A percentile compares a stretch with the other conserved stretches of the same genome.
Conservation (phyloP, 2,888 invertebrate genomes). For the Amphipoea lucens region DNA sequence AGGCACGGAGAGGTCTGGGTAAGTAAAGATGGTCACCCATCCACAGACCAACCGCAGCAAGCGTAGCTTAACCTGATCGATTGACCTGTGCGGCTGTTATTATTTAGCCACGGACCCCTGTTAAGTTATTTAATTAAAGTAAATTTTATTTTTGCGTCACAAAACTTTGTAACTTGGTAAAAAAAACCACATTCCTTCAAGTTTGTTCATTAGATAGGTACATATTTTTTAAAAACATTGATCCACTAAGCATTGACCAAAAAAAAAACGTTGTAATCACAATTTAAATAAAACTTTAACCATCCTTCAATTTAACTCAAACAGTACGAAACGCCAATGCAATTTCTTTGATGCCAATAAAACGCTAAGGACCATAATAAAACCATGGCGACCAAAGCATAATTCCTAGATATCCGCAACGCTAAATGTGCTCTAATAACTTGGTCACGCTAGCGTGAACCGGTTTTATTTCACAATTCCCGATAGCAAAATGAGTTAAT, state of each 20-base stretch:
- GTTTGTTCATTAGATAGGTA: neutral
- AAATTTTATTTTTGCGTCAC: no score
- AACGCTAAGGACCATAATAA: constrained; percentile 67
- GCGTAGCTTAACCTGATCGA: no score
- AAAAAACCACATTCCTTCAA: neutral
- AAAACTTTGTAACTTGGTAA: neutral
- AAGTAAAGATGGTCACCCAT: no score
- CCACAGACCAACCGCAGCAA: no score
- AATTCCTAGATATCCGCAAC: constrained; percentile 43
- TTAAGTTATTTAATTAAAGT: no score
- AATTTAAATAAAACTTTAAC: constrained; percentile 11
- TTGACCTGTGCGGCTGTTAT: no score
- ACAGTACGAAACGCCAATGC: constrained; percentile 17
- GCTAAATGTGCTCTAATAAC: constrained; percentile 51
- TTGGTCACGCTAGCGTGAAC: constrained; percentile 59
- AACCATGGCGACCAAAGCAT: constrained; percentile 40
- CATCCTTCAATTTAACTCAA: constrained; percentile 1
- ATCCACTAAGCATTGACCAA: neutral
- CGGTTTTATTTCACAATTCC: constrained; percentile 47
- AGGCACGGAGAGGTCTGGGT: no score
- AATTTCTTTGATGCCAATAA: constrained; percentile 43
- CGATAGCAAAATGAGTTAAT: constrained; percentile 59
- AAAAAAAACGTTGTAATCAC: no score
- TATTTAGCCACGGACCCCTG: no score
- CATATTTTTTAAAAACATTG: neutral